Evolutionary conservation across 2,797 vertebrate species (phyloP).

Genomic region (Pempheris klunzingeri): DNA sequence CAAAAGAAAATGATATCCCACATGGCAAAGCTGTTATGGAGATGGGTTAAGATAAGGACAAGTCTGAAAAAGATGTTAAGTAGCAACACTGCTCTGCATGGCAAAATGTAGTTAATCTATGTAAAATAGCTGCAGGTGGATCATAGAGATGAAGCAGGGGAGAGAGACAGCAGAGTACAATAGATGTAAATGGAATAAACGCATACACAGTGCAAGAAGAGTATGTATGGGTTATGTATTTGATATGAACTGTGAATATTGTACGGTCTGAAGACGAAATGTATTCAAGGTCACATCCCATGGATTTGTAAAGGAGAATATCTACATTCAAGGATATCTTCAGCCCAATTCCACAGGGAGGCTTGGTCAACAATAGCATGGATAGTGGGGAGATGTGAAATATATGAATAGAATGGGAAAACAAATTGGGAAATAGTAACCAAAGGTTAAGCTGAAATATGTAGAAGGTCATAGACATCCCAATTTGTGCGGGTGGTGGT

Average conservation of each 20-base stretch:
- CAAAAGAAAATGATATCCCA: slow-evolving; percentile 30
- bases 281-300: slow-evolving; percentile 66
- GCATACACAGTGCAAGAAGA: background rate
- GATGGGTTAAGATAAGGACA: slow-evolving; percentile 41
- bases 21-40: slow-evolving; percentile 34
- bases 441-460: slow-evolving; percentile 43
- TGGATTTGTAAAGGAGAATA: slow-evolving; percentile 62
- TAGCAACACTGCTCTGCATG: slow-evolving; percentile 17
- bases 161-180: slow-evolving; percentile 1
- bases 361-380: slow-evolving; percentile 53
- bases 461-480: slow-evolving; percentile 46
- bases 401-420: slow-evolving; percentile 30
- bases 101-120: slow-evolving; percentile 42
- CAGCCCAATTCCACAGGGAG: slow-evolving; percentile 39
- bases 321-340: slow-evolving; percentile 63
- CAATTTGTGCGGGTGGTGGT: slow-evolving; percentile 28
- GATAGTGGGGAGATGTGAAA: slow-evolving; percentile 26
- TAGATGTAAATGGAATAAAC: slow-evolving; percentile 13
- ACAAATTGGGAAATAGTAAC: slow-evolving; percentile 19
- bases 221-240: slow-evolving; percentile 9
- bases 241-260: slow-evolving; percentile 26
- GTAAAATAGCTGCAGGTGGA: slow-evolving; percentile 52
- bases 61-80: slow-evolving; percentile 48
- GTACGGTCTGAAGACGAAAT: slow-evolving; percentile 31
- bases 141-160: slow-evolving; percentile 27